Evolutionary conservation across 1,140 invertebrate genomes (phyloP), one percentile per base, ranked within the genome.

Genomic region (Venturia canescens): DNA sequence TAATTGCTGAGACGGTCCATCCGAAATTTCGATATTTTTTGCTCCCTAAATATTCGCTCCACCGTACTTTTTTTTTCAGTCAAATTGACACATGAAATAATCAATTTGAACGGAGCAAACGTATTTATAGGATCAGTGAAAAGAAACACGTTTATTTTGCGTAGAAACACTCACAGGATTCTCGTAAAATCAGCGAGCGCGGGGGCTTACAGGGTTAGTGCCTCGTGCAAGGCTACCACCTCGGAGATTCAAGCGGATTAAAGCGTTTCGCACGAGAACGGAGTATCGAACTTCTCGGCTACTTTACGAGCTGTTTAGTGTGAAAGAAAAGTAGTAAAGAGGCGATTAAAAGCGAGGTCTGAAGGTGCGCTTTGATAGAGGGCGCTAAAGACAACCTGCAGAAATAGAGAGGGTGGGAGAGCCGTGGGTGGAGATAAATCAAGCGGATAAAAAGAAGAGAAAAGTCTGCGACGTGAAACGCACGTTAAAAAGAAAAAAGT

Each of bases 291-390:
- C 18, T 21, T 11, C 38, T 48, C n/a, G 31, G 31, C 53, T 21
- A 76, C 38, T 76, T 76, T 63, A 76, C 53, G 72, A 38, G 50
- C 9, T 18, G 53, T 63, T 63, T 15, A 63, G 60, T 26, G 60
- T 27, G 21, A 26, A 21, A 16, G 1, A 26, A 53, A n/a, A 74
- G 21, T 27, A n/a, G 69, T 11, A 72, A 27, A 72, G 23, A 53
- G 23, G 9, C 38, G 44, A 16, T 21, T 27, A 60, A 60, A 57
- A 76, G 60, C 11, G n/a, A 9, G 7, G 23, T 23, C 57, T 60
- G 38, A 76, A 31, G 50, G 1, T 34, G 23, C 5, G 7, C 27
- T 34, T 53, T 23, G n/a, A 34, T 16, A 34, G 21, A 63, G 21
- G 23, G 21, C 71, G 7, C 6, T 74, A 26, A 74, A 74, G 26